Conservation (phyloP, 2,888 invertebrate genomes). For the Oscheius myriophilus region DNA sequence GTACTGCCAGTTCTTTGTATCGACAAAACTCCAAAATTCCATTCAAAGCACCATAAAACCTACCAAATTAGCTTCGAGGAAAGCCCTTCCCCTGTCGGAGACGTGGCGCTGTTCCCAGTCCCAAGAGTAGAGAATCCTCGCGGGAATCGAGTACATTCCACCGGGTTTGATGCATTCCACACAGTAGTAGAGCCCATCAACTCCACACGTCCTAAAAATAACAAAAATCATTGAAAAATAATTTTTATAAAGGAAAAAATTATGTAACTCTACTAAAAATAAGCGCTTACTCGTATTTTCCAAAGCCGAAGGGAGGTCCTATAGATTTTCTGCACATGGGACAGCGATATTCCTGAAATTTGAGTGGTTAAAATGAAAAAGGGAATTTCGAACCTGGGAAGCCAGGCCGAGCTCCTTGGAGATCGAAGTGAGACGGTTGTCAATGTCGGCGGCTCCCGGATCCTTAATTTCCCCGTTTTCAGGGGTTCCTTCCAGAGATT, state of each 20-base stretch:
- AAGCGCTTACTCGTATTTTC: constrained; percentile 54
- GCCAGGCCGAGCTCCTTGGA: constrained; percentile 63
- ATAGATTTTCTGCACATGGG: constrained; percentile 62
- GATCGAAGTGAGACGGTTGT: constrained; percentile 39
- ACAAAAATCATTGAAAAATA: too few relatives aligned
- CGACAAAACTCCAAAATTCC: neutral
- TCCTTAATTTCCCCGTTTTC: neutral
- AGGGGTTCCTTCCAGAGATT: constrained; percentile 19
- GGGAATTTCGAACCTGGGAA: constrained; percentile 40
- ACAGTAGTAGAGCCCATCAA: constrained; percentile 89
- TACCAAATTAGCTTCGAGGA: constrained; percentile 41
- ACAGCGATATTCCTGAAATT: constrained; percentile 59
- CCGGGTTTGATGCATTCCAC: constrained; percentile 77
- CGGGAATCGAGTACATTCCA: constrained; percentile 60
- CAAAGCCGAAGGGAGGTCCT: constrained; percentile 50
- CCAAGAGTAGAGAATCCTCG: constrained; percentile 57
- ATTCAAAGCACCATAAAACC: neutral
- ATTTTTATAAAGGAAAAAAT: neutral
- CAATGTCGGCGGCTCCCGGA: constrained; percentile 8
- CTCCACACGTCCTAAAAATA: constrained; percentile 80
- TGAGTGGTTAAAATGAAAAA: neutral
- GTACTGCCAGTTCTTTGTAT: neutral
- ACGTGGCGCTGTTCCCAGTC: constrained; percentile 46
- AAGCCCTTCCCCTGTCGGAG: constrained; percentile 44
- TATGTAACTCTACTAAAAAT: neutral